Percentiles rank a stretch among this genome's conserved stretches.
These are phyloP conservation scores for Catostylus mosaicus DNA, from an alignment of 30 jellyfish, hydroid and myxozoan genomes.

Conservation along the genomic window DNA sequence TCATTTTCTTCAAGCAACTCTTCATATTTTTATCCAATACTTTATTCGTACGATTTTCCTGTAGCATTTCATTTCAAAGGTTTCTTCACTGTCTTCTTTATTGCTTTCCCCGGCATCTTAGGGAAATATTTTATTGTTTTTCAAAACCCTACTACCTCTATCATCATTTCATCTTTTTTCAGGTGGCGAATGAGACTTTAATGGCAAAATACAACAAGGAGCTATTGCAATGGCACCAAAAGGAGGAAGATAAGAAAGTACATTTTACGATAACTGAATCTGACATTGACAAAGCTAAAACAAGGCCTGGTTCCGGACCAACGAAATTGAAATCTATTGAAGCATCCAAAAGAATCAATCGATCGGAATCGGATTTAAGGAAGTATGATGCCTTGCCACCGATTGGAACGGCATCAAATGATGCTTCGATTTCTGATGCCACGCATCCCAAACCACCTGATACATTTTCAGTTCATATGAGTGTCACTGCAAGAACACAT, in stretches of 20 bases:
- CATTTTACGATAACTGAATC: conserved; percentile 82
- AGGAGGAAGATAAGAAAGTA: conserved; percentile 73
- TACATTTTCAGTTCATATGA: conserved; percentile 60
- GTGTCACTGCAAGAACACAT: conserved; percentile 72
- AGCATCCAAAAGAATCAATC: neutral
- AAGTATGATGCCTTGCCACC: conserved; percentile 77
- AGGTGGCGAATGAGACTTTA: conserved; percentile 80
- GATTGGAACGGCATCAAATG: conserved; percentile 26
- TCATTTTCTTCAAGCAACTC: too few relatives aligned
- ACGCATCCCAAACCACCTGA: conserved; percentile 73
- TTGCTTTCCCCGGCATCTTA: too few relatives aligned
- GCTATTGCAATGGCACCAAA: conserved; percentile 54
- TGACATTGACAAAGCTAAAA: conserved; percentile 12
- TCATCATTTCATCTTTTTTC: neutral
- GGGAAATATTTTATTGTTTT: too few relatives aligned
- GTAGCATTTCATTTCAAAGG: too few relatives aligned
- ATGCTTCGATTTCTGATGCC: neutral
- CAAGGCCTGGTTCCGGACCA: conserved; percentile 51
- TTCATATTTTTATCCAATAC: too few relatives aligned
- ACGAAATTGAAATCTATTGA: conserved; percentile 41
- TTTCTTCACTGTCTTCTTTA: too few relatives aligned
- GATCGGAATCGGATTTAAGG: conserved; percentile 61
- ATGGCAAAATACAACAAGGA: conserved; percentile 78
- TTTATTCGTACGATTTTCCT: too few relatives aligned
- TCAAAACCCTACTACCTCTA: neutral